A percentile compares a stretch with the other conserved stretches of the same genome.
Conservation (phyloP, 1,140 invertebrate genomes). For the Drosophila parabipectinata region DNA sequence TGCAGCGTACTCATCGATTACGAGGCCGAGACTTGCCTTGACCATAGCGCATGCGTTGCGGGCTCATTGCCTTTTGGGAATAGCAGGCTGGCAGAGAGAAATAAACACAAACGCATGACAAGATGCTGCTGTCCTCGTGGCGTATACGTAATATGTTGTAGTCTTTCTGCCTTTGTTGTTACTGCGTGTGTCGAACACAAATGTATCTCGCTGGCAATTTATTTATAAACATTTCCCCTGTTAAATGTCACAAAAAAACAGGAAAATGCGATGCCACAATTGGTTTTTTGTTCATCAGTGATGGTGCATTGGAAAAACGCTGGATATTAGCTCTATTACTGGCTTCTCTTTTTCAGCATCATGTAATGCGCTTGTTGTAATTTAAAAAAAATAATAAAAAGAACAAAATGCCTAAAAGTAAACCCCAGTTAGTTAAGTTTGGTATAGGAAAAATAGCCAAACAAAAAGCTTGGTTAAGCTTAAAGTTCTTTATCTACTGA, state of each 20-base stretch:
- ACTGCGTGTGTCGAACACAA: constrained; percentile 57
- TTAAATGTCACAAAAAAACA: constrained; percentile 45
- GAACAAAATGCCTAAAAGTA: too few species aligned
- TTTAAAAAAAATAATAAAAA: too few species aligned
- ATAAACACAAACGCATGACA: constrained; percentile 29
- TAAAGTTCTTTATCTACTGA: too few species aligned
- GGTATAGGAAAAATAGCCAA: too few species aligned
- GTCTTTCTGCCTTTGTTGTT: constrained; percentile 17
- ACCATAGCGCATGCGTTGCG: constrained; percentile 68
- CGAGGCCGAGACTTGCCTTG: constrained; percentile 68
- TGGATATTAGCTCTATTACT: too few species aligned
- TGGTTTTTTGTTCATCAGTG: constrained; percentile 7
- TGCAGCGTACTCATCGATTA: constrained; percentile 77
- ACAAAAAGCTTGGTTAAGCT: too few species aligned
- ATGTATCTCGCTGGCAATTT: constrained; percentile 69
- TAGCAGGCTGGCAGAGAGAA: too few species aligned
- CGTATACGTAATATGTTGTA: constrained; percentile 74
- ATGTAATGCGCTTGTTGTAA: too few species aligned
- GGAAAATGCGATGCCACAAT: background rate
- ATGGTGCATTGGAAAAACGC: constrained; percentile 9
- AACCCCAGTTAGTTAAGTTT: too few species aligned
- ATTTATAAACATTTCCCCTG: constrained; percentile 70
- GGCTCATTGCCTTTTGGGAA: constrained; percentile 63
- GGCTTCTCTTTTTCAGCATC: too few species aligned
- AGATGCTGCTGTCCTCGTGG: constrained; percentile 33